Evolutionary conservation across 92 coral and sea anemone genomes (phyloP), one percentile per base, ranked within the genome.

Genomic region (Palythoa grandis): DNA sequence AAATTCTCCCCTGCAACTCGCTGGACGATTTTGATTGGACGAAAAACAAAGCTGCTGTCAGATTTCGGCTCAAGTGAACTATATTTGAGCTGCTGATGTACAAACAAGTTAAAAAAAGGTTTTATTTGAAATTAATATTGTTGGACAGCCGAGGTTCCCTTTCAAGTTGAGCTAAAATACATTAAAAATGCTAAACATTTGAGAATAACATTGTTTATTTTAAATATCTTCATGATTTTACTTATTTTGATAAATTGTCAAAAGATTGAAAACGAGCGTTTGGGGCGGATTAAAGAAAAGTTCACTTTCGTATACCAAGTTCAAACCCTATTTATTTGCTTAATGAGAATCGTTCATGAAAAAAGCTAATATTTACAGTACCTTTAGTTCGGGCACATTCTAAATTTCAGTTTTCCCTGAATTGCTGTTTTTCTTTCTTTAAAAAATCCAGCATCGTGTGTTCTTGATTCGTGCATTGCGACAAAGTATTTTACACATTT

Each of bases 191-290:
- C 29, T 3, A 66, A 66, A 24, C 17, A 1, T 66, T 66, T 66
- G 71, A 66, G 71, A 66, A 66, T 24, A 66, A 66, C 29, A 66
- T 66, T 66, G 25, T 24, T 66, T 66, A 66, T 66, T 66, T 66
- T 24, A 66, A 66, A 66, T 66, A 13, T 66, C 71, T 66, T 8
- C 3, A 66, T 3, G 29, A 17, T 66, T 66, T 66, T 66, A 66
- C 25, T 17, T 6, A 66, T 66, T 66, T 66, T 66, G 71, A 66
- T 25, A 11, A 17, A 66, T 17, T 66, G 29, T 11, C 66, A 58
- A 58, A 58, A 58, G 10, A 58, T 58, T 40, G 47, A 40, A 40
- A 40, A 40, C 47, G 24, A 24, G 71, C 71, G 29, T 66, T 66
- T 13, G 23, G 3, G 71, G 71, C 71, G 24, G 29, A 66, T 17